phyloP scores from a whole-genome alignment of 2,797 vertebrate genomes.

The Heteromormyrus szaboi region DNA sequence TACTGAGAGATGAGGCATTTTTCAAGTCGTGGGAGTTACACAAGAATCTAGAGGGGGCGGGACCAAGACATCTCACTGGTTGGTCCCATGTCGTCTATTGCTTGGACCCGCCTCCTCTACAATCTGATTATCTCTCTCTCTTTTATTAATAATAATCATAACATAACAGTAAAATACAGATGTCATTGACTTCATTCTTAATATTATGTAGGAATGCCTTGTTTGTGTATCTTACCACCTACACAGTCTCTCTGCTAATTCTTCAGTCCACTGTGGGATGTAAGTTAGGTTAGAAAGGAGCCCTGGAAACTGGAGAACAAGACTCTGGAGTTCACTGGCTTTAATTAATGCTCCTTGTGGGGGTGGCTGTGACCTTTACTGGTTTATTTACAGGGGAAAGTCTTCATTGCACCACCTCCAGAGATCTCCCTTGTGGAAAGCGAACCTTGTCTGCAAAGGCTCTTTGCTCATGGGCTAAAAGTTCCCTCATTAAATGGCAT shows the following conservation, averaged over 20 bases:
- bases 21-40: not conserved
- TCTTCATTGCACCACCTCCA: conserved; percentile 20
- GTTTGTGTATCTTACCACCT: not conserved
- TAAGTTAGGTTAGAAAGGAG: conserved; percentile 27
- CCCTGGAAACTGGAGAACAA: conserved; percentile 26
- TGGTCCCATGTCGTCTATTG: not conserved
- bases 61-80: not conserved
- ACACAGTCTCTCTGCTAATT: conserved; percentile 16
- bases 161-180: not conserved
- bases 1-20: not conserved
- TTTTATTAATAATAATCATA: not conserved
- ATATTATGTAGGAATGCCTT: not conserved
- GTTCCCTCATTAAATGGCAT: conserved; percentile 17
- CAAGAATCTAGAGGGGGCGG: not conserved
- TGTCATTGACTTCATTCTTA: not conserved
- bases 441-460: not conserved
- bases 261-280: conserved; percentile 36
- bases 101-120: not conserved
- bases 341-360: conserved; percentile 37
- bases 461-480: conserved; percentile 18
- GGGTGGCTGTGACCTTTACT: conserved; percentile 44
- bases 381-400: conserved; percentile 45
- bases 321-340: conserved; percentile 35
- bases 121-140: not conserved
- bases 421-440: conserved; percentile 28